phyloP scores from a whole-genome alignment of 2,797 vertebrate species.

The Chiloscyllium punctatum region DNA sequence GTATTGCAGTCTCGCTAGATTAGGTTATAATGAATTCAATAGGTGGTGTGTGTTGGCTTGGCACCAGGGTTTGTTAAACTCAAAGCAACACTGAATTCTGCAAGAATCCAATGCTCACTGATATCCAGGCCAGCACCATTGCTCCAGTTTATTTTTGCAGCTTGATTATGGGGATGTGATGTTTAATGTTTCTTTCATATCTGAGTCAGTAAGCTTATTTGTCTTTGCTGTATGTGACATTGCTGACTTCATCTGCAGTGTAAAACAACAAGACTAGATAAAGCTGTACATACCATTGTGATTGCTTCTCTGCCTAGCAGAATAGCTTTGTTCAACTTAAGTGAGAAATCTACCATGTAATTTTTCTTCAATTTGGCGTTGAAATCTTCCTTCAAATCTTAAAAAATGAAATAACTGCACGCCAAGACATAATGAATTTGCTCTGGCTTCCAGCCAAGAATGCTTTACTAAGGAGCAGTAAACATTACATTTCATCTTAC shows the following conservation, averaged over 20 bases:
- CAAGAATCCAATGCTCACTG: not conserved
- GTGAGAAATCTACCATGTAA: not conserved
- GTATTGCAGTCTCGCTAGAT: slow-evolving; percentile 14
- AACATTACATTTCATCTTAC: not conserved
- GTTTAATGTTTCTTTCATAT: not conserved
- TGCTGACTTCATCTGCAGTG: not conserved
- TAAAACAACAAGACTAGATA: not conserved
- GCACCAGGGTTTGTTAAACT: not conserved
- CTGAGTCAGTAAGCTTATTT: not conserved
- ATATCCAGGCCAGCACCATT: not conserved
- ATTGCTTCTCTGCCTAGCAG: not conserved
- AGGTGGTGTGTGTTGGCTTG: not conserved
- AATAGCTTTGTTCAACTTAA: not conserved
- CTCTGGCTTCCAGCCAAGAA: not conserved
- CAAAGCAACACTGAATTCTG: slow-evolving; percentile 12
- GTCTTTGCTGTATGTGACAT: not conserved
- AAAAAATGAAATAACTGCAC: not conserved
- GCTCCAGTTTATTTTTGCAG: not conserved
- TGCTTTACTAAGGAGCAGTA: slow-evolving; percentile 1
- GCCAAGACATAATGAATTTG: not conserved
- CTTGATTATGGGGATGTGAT: not conserved
- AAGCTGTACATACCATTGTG: not conserved
- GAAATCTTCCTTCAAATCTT: not conserved
- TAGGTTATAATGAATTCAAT: slow-evolving; percentile 11
- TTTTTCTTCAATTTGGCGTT: not conserved